A percentile compares a stretch with the other conserved stretches of the same genome.
Evolutionary conservation across 2,888 invertebrate species (phyloP).

Genomic region (Pandemis heparana): DNA sequence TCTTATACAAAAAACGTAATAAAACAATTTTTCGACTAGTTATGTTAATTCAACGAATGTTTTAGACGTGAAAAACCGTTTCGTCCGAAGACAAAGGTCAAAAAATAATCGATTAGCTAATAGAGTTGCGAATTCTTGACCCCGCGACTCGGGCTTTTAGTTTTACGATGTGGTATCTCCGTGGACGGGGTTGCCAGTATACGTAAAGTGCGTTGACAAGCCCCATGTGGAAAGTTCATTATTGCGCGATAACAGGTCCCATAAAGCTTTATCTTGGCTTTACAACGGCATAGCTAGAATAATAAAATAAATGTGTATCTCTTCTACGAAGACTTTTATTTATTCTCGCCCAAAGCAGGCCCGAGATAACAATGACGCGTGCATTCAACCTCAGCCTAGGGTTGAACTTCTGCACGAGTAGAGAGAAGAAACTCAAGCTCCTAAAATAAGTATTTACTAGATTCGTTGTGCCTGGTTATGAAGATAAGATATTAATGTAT

Average conservation of each 20-base stretch:
- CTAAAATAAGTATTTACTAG: not conserved
- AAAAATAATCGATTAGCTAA: conserved; percentile 22
- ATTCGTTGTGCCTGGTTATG: not conserved
- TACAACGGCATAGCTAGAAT: conserved; percentile 72
- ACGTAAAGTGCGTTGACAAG: conserved; percentile 29
- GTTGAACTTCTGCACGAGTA: conserved; percentile 46
- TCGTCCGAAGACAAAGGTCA: conserved; percentile 31
- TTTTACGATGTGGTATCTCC: conserved; percentile 25
- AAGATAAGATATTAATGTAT: not conserved
- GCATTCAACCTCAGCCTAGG: conserved; percentile 67
- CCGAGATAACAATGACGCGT: conserved; percentile 82
- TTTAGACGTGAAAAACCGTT: conserved; percentile 42
- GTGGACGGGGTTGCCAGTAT: conserved; percentile 4
- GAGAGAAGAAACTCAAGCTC: not conserved
- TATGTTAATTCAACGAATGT: conserved; percentile 60
- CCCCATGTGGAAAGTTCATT: conserved; percentile 70
- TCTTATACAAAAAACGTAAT: conserved; percentile 49
- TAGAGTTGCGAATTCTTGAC: conserved; percentile 33
- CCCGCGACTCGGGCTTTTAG: conserved; percentile 27
- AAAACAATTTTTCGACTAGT: conserved; percentile 53
- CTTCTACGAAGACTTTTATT: conserved; percentile 82
- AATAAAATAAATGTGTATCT: conserved; percentile 81
- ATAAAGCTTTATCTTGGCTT: conserved; percentile 78
- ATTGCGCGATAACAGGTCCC: conserved; percentile 73
- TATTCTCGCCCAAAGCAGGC: conserved; percentile 77